phyloP scores from a whole-genome alignment of 2,888 invertebrate species.

The Pachycephus smyrnensis region DNA sequence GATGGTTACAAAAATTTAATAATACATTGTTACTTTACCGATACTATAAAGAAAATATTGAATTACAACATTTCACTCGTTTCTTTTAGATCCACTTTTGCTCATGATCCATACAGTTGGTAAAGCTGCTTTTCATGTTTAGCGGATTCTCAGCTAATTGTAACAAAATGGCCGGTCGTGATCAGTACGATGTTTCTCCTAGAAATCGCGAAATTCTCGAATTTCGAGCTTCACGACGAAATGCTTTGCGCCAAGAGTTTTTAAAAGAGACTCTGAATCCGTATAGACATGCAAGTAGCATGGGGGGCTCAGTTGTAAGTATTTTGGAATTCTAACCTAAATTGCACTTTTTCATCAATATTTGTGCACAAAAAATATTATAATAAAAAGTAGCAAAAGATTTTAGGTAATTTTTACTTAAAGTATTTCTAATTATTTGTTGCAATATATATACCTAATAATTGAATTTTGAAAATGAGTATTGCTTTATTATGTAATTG shows the following conservation, averaged over 20 bases:
- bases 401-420: background rate
- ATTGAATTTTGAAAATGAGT: background rate
- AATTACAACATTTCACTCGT: no score
- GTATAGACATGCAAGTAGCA: conserved; percentile 67
- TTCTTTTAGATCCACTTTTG: no score
- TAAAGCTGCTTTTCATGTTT: background rate
- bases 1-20: no score
- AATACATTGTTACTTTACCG: no score
- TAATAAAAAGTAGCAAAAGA: background rate
- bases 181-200: conserved; percentile 71
- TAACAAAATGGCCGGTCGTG: conserved; percentile 54
- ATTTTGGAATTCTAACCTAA: conserved; percentile 27
- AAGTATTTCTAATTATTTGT: background rate
- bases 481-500: background rate
- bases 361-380: background rate
- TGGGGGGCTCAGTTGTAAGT: conserved; percentile 81
- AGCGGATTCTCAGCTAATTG: background rate
- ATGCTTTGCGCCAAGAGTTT: conserved; percentile 76
- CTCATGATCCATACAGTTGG: background rate
- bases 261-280: conserved; percentile 80
- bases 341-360: conserved; percentile 1
- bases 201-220: conserved; percentile 70
- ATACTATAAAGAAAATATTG: no score
- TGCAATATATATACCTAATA: background rate
- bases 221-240: conserved; percentile 74